Evolutionary conservation across 2,888 invertebrate genomes (phyloP).

Genomic region (Miltochrista miniata): DNA sequence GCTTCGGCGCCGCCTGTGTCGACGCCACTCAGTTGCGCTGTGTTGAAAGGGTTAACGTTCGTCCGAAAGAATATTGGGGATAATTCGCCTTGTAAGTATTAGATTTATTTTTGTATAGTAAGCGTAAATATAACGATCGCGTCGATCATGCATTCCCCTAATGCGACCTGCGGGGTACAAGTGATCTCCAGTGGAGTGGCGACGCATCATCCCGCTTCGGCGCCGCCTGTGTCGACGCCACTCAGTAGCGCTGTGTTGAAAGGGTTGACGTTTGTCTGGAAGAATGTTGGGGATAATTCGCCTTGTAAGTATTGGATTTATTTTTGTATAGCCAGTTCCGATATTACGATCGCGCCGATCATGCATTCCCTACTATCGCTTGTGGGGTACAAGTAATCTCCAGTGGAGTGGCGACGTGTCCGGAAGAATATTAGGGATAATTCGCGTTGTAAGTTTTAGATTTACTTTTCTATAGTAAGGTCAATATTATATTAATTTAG

Average conservation of each 20-base stretch:
- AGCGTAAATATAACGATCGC: constrained; percentile 69
- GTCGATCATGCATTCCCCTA: constrained; percentile 72
- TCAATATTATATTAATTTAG: no score
- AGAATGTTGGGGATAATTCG: constrained; percentile 63
- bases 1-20: constrained; percentile 44
- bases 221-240: constrained; percentile 46
- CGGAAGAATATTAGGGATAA: constrained; percentile 69
- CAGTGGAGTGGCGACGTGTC: constrained; percentile 62
- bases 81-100: constrained; percentile 59
- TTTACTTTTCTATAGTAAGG: no score
- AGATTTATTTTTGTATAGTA: background rate
- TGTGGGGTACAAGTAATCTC: constrained; percentile 70
- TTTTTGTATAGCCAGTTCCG: constrained; percentile 19
- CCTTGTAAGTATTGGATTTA: constrained; percentile 49
- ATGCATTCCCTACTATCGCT: constrained; percentile 65
- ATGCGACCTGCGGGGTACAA: constrained; percentile 57
- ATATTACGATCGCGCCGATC: constrained; percentile 73
- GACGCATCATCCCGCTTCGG: constrained; percentile 22
- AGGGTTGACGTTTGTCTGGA: constrained; percentile 74
- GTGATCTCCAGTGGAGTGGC: constrained; percentile 71
- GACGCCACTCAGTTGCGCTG: constrained; percentile 51
- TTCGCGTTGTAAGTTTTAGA: constrained; percentile 57
- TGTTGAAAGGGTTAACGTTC: constrained; percentile 73
- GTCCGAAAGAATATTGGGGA: constrained; percentile 71
- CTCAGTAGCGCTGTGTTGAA: constrained; percentile 63